phyloP scores from a whole-genome alignment of 2,888 invertebrate genomes.

The Amblyteles armatorius region DNA sequence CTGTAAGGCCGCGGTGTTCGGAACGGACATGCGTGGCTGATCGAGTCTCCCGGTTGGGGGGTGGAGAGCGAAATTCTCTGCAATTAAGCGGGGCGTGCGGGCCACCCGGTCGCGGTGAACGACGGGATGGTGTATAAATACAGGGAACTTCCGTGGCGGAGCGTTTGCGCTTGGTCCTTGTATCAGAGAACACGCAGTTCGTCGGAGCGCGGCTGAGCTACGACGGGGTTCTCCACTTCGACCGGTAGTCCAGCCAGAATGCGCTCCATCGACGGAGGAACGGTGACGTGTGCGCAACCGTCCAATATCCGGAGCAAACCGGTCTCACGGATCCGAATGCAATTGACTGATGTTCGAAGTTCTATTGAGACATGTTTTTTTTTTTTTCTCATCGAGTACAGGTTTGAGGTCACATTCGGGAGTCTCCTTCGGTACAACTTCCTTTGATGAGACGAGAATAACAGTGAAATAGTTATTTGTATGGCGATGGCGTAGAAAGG shows the following conservation, averaged over 20 bases:
- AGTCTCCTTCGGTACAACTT: no score
- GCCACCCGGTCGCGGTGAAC: conserved; percentile 15
- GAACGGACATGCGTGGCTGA: conserved; percentile 31
- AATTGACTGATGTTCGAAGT: no score
- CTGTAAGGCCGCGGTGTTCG: background rate
- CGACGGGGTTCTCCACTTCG: conserved; percentile 50
- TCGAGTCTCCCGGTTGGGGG: conserved; percentile 6
- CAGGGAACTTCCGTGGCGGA: conserved; percentile 57
- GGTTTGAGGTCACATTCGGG: no score
- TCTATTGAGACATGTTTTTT: no score
- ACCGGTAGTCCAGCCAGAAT: conserved; percentile 1
- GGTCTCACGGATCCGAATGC: background rate
- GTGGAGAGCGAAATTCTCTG: conserved; percentile 65
- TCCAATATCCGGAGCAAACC: background rate
- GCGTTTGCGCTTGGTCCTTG: conserved; percentile 58
- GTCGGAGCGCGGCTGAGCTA: conserved; percentile 34
- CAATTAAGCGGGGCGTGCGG: conserved; percentile 65
- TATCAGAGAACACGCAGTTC: background rate
- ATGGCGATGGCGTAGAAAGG: no score
- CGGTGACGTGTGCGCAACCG: background rate
- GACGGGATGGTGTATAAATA: conserved; percentile 70
- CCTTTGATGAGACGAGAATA: no score
- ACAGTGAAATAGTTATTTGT: no score
- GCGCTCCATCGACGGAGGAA: background rate
- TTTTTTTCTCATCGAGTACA: no score